Percentiles rank a stretch among this genome's conserved stretches.
phyloP scores from a whole-genome alignment of 2,113 vertebrate species.

The Ramphastos sulfuratus region DNA sequence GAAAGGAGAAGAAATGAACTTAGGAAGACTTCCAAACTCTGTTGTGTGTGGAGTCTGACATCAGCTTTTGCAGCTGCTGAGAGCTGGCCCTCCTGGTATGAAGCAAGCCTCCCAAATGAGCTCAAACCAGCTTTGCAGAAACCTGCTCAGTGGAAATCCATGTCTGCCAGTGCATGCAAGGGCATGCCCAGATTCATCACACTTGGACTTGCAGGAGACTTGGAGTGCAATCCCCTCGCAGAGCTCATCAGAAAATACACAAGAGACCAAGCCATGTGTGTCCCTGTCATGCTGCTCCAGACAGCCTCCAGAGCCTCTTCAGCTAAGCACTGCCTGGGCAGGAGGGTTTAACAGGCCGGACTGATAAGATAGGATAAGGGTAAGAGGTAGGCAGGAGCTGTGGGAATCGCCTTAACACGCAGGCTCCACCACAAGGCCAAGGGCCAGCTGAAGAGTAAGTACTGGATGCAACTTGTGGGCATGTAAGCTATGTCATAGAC shows the following conservation, averaged over 20 bases:
- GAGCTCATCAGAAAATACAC: neutral
- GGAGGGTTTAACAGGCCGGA: neutral
- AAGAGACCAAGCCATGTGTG: neutral
- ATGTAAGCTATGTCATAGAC: neutral
- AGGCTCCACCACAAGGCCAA: rapidly evolving
- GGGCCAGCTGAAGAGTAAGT: neutral
- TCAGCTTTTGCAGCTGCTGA: conserved; percentile 1
- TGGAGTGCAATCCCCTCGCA: neutral
- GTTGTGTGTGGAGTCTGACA: neutral
- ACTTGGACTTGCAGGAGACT: neutral
- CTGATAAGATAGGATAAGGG: neutral
- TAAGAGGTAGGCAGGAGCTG: neutral
- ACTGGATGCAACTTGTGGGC: rapidly evolving
- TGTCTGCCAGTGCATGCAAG: neutral
- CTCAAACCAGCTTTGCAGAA: conserved; percentile 49
- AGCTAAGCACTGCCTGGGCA: neutral
- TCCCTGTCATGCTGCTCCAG: neutral
- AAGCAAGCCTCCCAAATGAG: neutral
- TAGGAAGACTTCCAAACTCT: neutral
- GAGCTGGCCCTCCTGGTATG: neutral
- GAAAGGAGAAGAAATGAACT: neutral
- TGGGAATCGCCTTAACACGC: neutral
- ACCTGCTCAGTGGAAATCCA: neutral
- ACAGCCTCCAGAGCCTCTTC: too few relatives aligned
- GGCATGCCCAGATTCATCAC: neutral